A percentile compares a stretch with the other conserved stretches of the same genome.
Evolutionary conservation across 37 sponge, comb jelly and placozoan species (phyloP).

Genomic region (Eunapius fragilis): DNA sequence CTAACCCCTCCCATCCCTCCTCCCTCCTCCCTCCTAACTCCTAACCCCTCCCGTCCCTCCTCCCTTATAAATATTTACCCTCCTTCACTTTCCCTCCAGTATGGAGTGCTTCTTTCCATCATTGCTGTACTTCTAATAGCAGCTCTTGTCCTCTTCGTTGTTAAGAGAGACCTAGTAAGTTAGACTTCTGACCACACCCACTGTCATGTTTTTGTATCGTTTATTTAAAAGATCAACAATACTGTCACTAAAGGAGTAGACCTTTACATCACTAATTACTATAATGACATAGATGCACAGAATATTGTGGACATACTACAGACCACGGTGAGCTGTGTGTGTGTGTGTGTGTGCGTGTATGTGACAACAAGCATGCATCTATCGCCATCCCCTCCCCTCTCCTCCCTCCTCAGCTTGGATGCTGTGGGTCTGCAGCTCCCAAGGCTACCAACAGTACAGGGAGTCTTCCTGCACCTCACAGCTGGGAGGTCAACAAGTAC

Average conservation of each 20-base stretch:
- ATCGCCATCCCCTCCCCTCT: neutral
- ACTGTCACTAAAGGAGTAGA: neutral
- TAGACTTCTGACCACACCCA: neutral
- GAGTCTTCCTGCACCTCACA: neutral
- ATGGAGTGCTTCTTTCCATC: conserved; percentile 47
- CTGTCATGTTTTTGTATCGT: neutral
- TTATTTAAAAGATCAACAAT: neutral
- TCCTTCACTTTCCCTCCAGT: conserved; percentile 36
- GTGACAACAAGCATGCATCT: no score
- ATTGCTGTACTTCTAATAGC: conserved; percentile 16
- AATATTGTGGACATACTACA: conserved; percentile 61
- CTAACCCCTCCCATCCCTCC: no score
- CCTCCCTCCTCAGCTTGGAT: neutral
- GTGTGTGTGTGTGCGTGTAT: no score
- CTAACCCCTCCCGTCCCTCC: no score
- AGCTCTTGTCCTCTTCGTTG: neutral
- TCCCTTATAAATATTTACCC: neutral
- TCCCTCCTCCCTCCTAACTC: no score
- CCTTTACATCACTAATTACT: conserved; percentile 29
- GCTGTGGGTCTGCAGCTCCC: neutral
- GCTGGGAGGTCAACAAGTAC: conserved; percentile 87
- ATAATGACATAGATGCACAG: conserved; percentile 67
- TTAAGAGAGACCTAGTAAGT: neutral
- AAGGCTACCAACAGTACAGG: no score
- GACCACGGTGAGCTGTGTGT: conserved; percentile 10